Evolutionary conservation across 2,797 vertebrate species (phyloP), one percentile per base, ranked within the genome.

Genomic region (Sorex maritimensis): DNA sequence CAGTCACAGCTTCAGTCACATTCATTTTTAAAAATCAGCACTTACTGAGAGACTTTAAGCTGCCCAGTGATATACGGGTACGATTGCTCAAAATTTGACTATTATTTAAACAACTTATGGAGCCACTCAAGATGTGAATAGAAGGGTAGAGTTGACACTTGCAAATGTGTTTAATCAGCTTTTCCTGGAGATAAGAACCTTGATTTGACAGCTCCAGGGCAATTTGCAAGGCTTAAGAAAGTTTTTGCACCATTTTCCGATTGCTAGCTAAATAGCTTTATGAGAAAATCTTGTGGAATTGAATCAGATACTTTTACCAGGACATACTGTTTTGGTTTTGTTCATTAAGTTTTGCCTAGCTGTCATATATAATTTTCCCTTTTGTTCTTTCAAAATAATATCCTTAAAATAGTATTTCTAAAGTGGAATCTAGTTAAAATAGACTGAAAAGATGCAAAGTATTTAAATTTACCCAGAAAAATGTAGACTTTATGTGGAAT

Each of bases 61-160:
- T 73, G 14, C 30, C 88, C n/a, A 58, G 26, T 83, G 86, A 72
- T 81, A 86, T 34, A 73, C 34, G 55, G 4, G 14, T 34, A 73
- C 19, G 61, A 28, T 38, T 73, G 38, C 14, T 91, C 44, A 79
- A 84, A 58, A 19, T 58, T 58, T 58, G 55, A 58, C 55, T 58
- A 58, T 21, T 58, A 21, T 19, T 58, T 58, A 92, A 92, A 86
- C 67, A 88, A 92, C 46, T 80, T 89, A 96, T 92, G 55, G 79
- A 95, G 12, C 11, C 67, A 80, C 71, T 91, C 26, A 90, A 75
- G 30, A 92, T 86, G 38, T 84, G 55, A 85, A 24, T 23, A 58
- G 19, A 89, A 86, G 41, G 67, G 44, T 41, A 86, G 23, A 83
- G 26, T 44, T 86, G 77, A 91, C 88, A 83, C 49, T 94, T 90